A percentile compares a stretch with the other conserved stretches of the same genome.
Evolutionary conservation across 2,113 vertebrate species (phyloP).

Genomic region (Psilopsiagon aurifrons): DNA sequence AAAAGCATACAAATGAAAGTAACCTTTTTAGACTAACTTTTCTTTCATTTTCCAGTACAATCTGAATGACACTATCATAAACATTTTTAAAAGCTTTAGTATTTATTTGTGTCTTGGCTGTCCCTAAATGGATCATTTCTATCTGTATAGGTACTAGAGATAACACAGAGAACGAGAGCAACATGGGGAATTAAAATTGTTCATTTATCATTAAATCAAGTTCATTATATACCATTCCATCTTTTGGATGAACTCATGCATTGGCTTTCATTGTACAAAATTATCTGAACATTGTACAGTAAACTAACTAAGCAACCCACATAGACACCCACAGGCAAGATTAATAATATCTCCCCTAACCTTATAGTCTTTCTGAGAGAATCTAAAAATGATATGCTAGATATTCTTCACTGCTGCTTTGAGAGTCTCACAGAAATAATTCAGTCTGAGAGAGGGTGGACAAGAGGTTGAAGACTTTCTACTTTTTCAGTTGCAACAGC

Average conservation of each 20-base stretch:
- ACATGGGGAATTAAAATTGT: not conserved
- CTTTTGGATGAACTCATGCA: not conserved
- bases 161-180: not conserved
- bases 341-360: not conserved
- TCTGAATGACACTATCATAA: not conserved
- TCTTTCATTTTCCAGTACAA: not conserved
- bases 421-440: not conserved
- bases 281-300: not conserved
- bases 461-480: not conserved
- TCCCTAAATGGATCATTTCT: not conserved
- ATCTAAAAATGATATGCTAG: not conserved
- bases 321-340: not conserved
- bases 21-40: not conserved
- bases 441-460: not conserved
- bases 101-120: not conserved
- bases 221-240: not conserved
- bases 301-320: slow-evolving; percentile 1
- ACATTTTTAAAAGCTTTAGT: not conserved
- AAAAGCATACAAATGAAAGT: not conserved
- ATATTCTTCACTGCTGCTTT: not conserved
- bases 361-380: not conserved
- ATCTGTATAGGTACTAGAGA: not conserved
- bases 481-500: not conserved
- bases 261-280: not conserved
- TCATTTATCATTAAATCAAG: not conserved